Evolutionary conservation across 2,113 vertebrate species (phyloP).

Genomic region (Sigmodon hispidus): DNA sequence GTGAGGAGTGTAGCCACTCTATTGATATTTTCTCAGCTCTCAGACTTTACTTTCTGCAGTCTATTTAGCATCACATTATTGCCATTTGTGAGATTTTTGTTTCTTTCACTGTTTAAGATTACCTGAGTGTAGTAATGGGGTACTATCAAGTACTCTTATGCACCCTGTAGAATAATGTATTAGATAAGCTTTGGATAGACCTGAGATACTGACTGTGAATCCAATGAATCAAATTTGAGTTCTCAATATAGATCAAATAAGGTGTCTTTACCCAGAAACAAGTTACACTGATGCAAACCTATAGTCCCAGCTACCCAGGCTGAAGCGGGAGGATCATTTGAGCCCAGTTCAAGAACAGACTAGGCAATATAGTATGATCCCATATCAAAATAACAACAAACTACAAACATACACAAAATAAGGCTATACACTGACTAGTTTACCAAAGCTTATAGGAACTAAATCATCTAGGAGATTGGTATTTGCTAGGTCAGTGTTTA

Average conservation of each 20-base stretch:
- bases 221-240: background rate
- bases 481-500: slow-evolving; percentile 1
- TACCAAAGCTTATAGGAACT: background rate
- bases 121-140: background rate
- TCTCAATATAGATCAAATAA: background rate
- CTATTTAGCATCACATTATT: background rate
- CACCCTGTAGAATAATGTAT: background rate
- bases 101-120: background rate
- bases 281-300: too few relatives aligned
- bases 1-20: too few relatives aligned
- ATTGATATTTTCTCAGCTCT: background rate
- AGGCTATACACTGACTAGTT: background rate
- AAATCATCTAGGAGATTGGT: background rate
- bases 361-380: background rate
- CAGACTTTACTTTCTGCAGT: background rate
- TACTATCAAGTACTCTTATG: background rate
- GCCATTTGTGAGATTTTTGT: background rate
- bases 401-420: background rate
- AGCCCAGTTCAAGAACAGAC: background rate
- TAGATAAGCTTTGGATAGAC: background rate
- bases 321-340: background rate
- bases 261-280: background rate
- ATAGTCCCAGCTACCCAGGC: background rate
- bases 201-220: background rate
- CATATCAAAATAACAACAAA: background rate